A percentile compares a stretch with the other conserved stretches of the same genome.
Evolutionary conservation across 1,140 invertebrate species (phyloP).

Genomic region (Drosophila pseudoananassae): DNA sequence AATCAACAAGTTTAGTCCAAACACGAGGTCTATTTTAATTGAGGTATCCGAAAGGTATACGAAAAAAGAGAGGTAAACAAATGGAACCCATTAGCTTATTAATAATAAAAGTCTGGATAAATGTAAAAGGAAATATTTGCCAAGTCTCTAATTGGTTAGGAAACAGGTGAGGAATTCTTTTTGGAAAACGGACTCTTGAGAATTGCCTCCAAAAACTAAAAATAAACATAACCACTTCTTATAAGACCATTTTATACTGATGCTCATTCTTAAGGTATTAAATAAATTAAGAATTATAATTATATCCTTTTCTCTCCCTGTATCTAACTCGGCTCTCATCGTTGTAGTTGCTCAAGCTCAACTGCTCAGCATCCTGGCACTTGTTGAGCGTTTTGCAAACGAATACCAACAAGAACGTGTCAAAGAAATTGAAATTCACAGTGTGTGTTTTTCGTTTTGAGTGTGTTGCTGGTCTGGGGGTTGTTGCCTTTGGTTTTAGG

Average conservation of each 20-base stretch:
- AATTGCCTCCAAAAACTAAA: too few species aligned
- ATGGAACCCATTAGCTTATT: neutral
- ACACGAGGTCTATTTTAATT: neutral
- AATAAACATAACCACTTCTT: too few species aligned
- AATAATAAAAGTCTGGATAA: neutral
- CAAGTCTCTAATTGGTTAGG: neutral
- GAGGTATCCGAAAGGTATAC: neutral
- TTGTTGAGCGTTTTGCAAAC: conserved; percentile 55
- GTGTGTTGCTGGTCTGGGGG: neutral
- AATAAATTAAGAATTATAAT: too few species aligned
- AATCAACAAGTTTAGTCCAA: conserved; percentile 1
- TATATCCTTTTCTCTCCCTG: neutral
- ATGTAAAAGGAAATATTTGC: neutral
- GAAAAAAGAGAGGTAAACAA: neutral
- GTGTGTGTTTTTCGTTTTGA: conserved; percentile 32
- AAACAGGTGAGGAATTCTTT: neutral
- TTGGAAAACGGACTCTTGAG: too few species aligned
- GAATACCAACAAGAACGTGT: conserved; percentile 54
- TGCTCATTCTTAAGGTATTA: too few species aligned
- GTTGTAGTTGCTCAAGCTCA: conserved; percentile 21
- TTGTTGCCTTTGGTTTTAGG: neutral
- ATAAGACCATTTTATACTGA: too few species aligned
- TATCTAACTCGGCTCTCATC: conserved; percentile 5
- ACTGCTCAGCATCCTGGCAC: conserved; percentile 41
- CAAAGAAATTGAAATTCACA: conserved; percentile 78